Evolutionary conservation across 2,888 invertebrate genomes (phyloP), one percentile per base, ranked within the genome.

Genomic region (Sipha maydis): DNA sequence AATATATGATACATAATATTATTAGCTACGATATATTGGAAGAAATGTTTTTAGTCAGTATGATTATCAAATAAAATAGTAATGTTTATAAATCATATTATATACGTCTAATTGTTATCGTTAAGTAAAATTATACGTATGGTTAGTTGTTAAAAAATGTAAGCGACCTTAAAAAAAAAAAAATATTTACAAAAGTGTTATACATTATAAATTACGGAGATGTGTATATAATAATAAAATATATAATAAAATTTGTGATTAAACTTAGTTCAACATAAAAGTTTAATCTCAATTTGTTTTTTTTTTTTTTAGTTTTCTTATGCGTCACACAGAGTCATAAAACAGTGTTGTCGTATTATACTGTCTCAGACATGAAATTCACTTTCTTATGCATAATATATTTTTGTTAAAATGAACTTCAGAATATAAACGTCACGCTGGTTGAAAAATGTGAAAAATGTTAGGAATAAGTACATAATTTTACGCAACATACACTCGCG

Each of bases 261-360:
- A n/a, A 79, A 79, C 25, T 79, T 61, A 61, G 79, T 79, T 38
- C 11, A 61, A 61, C 61, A 14, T 34, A 61, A 79, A 61, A 79
- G 79, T 61, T 61, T 25, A 38, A 38, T 61, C 61, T 79, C 21
- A 56, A 79, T 79, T 61, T 38, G 14, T 25, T 79, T 71, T 69
- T 25, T 31, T 71, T 71, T 28, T 28, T 69, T n/a, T 31, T 48
- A 14, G 14, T 48, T 71, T 71, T 28, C 71, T 71, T 71, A 61
- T 25, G 25, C 71, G 71, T 71, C 71, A 71, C 28, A 28, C 71
- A 71, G 69, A n/a, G 71, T 28, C 71, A 71, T 71, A 71, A 71
- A 71, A 28, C 71, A 71, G 31, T 14, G 71, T 28, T 17, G 71
- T 71, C 14, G 71, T 31, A 71, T 71, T 71, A 71, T 17, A 14